Conservation (phyloP, 1,140 invertebrate species). For the Ephestia elutella region DNA sequence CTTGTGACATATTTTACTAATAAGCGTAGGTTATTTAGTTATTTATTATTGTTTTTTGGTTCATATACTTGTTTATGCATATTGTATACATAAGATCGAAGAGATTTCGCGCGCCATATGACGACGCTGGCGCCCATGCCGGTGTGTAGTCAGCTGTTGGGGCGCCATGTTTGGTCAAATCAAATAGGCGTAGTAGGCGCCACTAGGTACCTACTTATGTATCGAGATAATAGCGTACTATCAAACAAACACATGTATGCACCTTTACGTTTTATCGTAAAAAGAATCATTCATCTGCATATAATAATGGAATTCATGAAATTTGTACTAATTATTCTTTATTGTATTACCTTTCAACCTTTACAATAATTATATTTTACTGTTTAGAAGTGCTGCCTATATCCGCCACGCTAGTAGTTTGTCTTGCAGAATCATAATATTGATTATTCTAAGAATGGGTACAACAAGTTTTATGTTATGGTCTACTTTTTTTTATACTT, state of each 20-base stretch:
- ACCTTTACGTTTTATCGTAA: conserved; percentile 25
- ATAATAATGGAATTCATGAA: conserved; percentile 1
- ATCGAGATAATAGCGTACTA: conserved; percentile 33
- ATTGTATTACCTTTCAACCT: neutral
- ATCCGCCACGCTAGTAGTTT: no score
- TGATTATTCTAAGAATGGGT: no score
- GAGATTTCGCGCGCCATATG: conserved; percentile 34
- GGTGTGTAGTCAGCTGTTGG: conserved; percentile 75
- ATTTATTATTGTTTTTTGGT: conserved; percentile 8
- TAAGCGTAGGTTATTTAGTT: conserved; percentile 1
- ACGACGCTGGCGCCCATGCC: conserved; percentile 61
- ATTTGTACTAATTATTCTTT: conserved; percentile 6
- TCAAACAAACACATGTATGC: conserved; percentile 42
- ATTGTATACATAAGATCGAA: neutral
- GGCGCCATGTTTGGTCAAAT: conserved; percentile 73
- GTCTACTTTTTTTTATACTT: no score
- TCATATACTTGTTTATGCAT: conserved; percentile 9
- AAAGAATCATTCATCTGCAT: conserved; percentile 32
- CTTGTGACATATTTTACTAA: conserved; percentile 12
- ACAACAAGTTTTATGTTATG: no score
- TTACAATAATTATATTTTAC: neutral
- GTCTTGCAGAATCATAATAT: no score
- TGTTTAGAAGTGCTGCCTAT: neutral
- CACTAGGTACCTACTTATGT: conserved; percentile 28
- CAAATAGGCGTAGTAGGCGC: conserved; percentile 71